Conservation (phyloP, 2,888 invertebrate genomes). For the Bombyx huttoni region DNA sequence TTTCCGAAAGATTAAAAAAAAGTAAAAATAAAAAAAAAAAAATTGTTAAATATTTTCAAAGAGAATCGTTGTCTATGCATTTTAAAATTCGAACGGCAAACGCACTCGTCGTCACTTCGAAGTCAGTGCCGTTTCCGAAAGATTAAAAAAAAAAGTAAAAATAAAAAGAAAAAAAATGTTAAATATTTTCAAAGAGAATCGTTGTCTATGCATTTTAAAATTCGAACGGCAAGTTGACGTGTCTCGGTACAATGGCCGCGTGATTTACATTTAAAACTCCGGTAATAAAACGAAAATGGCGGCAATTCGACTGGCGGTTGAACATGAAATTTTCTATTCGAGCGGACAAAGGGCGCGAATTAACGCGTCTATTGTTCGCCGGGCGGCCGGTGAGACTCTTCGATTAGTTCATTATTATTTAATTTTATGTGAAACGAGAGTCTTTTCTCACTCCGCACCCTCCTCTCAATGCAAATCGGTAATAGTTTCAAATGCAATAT, state of each 20-base stretch:
- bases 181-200: not conserved
- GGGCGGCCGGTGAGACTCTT: slow-evolving; percentile 25
- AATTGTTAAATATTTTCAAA: not conserved
- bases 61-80: not conserved
- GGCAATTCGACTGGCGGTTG: slow-evolving; percentile 43
- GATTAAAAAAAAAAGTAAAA: not conserved
- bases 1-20: not conserved
- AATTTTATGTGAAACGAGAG: slow-evolving; percentile 48
- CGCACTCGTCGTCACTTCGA: too few relatives aligned
- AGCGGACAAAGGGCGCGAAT: slow-evolving; percentile 63
- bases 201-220: not conserved
- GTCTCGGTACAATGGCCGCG: slow-evolving; percentile 42
- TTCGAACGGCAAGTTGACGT: slow-evolving; percentile 19
- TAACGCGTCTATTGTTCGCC: slow-evolving; percentile 57
- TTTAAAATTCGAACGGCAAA: slow-evolving; percentile 9
- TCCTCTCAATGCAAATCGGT: not conserved
- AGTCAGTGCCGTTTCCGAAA: slow-evolving; percentile 7
- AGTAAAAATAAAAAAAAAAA: not conserved
- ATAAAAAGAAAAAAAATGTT: not conserved
- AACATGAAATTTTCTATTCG: slow-evolving; percentile 68
- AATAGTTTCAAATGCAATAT: not conserved
- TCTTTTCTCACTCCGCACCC: slow-evolving; percentile 2
- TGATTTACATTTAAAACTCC: slow-evolving; percentile 60
- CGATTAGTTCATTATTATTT: slow-evolving; percentile 66
- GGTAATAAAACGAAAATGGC: slow-evolving; percentile 52